Percentiles rank a stretch among this genome's conserved stretches.
Evolutionary conservation across 1,140 invertebrate genomes (phyloP).

Genomic region (Brachionus manjavacas): DNA sequence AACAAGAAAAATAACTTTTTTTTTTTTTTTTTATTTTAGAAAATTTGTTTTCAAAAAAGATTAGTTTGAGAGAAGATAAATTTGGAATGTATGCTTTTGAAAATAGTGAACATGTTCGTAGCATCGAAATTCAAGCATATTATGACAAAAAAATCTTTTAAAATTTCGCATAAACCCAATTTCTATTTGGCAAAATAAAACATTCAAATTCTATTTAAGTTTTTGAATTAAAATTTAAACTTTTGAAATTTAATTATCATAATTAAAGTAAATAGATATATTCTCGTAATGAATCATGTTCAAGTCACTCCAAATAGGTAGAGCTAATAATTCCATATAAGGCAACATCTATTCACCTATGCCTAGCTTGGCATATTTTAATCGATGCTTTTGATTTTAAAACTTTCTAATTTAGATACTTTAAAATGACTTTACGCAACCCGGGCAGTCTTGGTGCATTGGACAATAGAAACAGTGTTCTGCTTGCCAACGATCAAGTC

Average conservation of each 20-base stretch:
- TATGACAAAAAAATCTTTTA: background rate
- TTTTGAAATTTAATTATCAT: background rate
- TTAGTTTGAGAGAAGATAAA: background rate
- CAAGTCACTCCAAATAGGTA: background rate
- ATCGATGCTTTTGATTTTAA: background rate
- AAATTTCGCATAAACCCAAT: slow-evolving; percentile 9
- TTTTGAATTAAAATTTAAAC: background rate
- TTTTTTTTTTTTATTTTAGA: background rate
- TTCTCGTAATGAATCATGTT: slow-evolving; percentile 19
- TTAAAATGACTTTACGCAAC: slow-evolving; percentile 27
- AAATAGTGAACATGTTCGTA: background rate
- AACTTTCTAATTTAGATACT: background rate
- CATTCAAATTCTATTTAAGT: background rate
- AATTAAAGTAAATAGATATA: background rate
- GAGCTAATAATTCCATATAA: background rate
- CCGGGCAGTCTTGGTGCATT: background rate
- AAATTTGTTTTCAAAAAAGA: background rate
- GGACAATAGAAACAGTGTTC: background rate
- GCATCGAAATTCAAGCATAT: background rate
- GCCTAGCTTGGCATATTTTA: background rate
- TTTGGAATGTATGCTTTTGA: too few species aligned
- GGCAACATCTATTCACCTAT: background rate
- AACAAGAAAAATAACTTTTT: background rate
- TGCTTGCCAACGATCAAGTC: slow-evolving; percentile 33
- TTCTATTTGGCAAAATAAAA: background rate